A percentile compares a stretch with the other conserved stretches of the same genome.
Conservation (phyloP, 2,888 invertebrate species). For the Podabrus alpinus region DNA sequence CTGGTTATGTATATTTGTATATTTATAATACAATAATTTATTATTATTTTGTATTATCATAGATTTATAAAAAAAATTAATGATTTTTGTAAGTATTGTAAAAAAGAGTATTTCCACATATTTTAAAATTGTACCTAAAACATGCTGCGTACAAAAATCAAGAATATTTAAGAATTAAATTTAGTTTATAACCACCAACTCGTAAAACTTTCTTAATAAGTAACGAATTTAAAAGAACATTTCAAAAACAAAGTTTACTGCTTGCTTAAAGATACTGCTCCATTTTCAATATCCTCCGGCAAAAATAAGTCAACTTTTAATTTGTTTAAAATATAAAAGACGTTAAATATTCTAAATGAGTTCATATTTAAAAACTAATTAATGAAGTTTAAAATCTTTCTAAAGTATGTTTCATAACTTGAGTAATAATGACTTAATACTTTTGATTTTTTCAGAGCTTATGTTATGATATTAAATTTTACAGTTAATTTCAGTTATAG, state of each 20-base stretch:
- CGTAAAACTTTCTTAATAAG: not conserved
- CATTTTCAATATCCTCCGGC: not conserved
- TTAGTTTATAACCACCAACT: not conserved
- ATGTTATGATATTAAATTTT: not conserved
- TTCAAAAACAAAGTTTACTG: not conserved
- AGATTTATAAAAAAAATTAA: no score
- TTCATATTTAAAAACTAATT: not conserved
- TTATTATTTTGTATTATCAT: no score
- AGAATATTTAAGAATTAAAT: not conserved
- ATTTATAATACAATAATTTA: no score
- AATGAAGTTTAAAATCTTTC: not conserved
- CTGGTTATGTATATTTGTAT: no score
- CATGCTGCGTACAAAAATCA: not conserved
- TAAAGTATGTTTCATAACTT: not conserved
- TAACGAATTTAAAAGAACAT: not conserved
- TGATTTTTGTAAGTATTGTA: no score
- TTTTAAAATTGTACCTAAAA: no score
- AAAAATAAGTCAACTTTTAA: not conserved
- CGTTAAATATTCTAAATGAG: not conserved
- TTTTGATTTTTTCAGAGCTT: not conserved
- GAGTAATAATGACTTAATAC: not conserved
- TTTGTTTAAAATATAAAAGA: not conserved
- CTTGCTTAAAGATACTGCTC: not conserved
- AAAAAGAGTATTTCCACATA: no score
- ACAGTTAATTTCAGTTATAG: no score